Base-by-base conservation (phyloP, 2,797 vertebrate species). In the Chelon auratus region DNA sequence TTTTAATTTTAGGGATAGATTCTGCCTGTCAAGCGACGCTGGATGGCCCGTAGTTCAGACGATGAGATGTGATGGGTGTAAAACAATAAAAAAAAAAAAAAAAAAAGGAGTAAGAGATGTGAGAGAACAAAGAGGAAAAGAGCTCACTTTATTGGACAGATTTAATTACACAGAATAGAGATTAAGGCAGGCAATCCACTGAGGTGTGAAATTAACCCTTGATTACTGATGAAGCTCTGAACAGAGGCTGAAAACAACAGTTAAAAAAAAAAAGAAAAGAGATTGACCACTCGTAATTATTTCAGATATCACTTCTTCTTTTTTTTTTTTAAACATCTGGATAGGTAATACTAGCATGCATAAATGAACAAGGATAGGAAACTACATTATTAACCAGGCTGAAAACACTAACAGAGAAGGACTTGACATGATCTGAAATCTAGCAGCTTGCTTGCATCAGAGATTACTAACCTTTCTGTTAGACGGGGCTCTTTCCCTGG, bases 151-250 rank as follows among this genome's bases (percentile, higher is more conserved):
- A 98, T 98, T 97, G 97, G 97, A 98, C 97, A 97, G 96, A 98
- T 99, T 98, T 98, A 98, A 99, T 99, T 98, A 98, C 96, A 96
- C 94, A 94, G 96, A 98, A 97, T 97, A 95, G 96, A 97, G 97
- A 98, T 97, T 96, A 97, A 97, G 95, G 95, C 94, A 95, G 95
- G 96, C 95, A 94, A 97, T 96, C 94, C 96, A 96, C 93, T 94
- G 96, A 96, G 96, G 96, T 97, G 97, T 97, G 96, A 98, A 98
- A 98, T 99, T 96, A 99, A 99, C 97, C 97, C 97, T 97, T 98
- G 96, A 97, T 98, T 97, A 97, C 92, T 92, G 96, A 96, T 88
- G 90, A 93, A 89, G 92, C 90, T 88, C 79, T 68, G 90, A 91
- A 89, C 73, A 66, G 51, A 80, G 65, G 78, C 86, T 88, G 87